phyloP scores from a whole-genome alignment of 2,888 invertebrate genomes.

The Folsomia manolachei region DNA sequence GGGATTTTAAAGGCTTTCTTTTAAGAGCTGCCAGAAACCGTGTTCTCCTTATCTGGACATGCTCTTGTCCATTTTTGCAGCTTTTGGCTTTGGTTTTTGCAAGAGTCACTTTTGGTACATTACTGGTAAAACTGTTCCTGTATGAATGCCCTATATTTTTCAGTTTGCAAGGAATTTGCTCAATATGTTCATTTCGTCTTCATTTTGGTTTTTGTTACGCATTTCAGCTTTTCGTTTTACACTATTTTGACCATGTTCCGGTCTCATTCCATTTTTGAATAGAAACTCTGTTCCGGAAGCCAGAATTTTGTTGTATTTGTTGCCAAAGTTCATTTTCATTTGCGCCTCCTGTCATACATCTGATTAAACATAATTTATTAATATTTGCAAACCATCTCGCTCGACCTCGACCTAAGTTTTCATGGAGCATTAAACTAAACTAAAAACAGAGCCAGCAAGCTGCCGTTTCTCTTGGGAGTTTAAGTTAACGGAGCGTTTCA shows the following conservation, averaged over 20 bases:
- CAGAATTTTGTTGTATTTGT: background rate
- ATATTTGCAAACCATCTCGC: conserved; percentile 6
- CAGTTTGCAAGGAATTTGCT: no score
- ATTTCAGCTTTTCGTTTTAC: background rate
- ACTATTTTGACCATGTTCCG: background rate
- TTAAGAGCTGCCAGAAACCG: background rate
- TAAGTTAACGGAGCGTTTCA: background rate
- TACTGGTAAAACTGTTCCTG: no score
- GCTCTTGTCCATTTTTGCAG: no score
- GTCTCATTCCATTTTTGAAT: background rate
- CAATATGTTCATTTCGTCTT: no score
- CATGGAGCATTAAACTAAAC: conserved; percentile 5
- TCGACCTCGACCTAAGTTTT: background rate
- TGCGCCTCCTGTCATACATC: background rate
- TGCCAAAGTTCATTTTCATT: background rate
- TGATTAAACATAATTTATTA: background rate
- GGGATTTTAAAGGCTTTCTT: background rate
- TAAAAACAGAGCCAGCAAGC: background rate
- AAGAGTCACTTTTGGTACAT: no score
- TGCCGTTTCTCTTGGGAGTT: no score
- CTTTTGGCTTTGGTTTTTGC: no score
- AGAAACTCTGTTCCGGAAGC: no score
- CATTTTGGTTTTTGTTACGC: background rate
- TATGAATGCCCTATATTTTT: background rate
- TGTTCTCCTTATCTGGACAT: no score